Conservation (phyloP, 2,888 invertebrate species). For the Aquatica leii region DNA sequence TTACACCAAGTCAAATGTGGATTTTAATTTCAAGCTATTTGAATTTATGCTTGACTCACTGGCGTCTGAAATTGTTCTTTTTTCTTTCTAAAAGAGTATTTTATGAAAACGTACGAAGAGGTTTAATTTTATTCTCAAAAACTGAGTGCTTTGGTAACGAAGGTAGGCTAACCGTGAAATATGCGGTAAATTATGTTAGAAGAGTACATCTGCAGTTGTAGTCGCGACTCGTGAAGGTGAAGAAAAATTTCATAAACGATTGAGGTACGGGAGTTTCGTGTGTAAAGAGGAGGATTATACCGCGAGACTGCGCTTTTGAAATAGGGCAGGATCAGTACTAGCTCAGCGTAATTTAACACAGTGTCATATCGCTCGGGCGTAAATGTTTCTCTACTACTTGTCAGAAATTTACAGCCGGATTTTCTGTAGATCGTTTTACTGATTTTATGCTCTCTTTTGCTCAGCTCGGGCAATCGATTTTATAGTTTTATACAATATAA, state of each 20-base stretch:
- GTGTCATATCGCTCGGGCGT: conserved; percentile 47
- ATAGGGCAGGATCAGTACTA: conserved; percentile 48
- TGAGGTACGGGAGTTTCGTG: conserved; percentile 32
- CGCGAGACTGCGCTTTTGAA: conserved; percentile 43
- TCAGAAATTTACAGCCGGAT: conserved; percentile 48
- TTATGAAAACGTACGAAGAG: conserved; percentile 24
- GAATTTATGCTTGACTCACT: conserved; percentile 7
- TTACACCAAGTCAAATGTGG: conserved; percentile 1
- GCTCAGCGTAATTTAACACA: conserved; percentile 49
- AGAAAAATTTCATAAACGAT: conserved; percentile 34
- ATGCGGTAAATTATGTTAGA: conserved; percentile 31
- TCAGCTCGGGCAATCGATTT: conserved; percentile 21
- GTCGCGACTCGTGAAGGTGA: conserved; percentile 28
- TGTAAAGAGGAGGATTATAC: conserved; percentile 39
- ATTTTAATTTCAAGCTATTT: conserved; percentile 6
- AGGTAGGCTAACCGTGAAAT: conserved; percentile 31
- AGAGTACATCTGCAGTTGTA: conserved; percentile 31
- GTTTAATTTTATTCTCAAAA: conserved; percentile 24
- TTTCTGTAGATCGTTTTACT: conserved; percentile 44
- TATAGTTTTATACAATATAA: conserved; percentile 20
- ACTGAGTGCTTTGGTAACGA: conserved; percentile 22
- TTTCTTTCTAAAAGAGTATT: conserved; percentile 17
- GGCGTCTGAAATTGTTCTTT: conserved; percentile 16
- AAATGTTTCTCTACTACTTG: conserved; percentile 48
- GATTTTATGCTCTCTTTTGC: conserved; percentile 41